Evolutionary conservation across 2,888 invertebrate species (phyloP).

Genomic region (Theristus sp.): DNA sequence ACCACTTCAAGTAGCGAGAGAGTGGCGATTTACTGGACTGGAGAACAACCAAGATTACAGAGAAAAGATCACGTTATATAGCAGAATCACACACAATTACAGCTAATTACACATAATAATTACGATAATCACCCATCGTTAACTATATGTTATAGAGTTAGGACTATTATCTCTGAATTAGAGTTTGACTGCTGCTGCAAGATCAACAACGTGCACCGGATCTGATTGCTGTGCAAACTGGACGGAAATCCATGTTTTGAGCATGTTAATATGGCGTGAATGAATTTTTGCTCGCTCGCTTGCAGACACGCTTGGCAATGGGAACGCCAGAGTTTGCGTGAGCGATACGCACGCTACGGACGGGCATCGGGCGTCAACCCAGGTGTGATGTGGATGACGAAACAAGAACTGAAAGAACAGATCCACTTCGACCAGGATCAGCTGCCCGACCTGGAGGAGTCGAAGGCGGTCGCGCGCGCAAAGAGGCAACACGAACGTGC

Average conservation of each 20-base stretch:
- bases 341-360: conserved; percentile 44
- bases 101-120: no score
- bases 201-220: no score
- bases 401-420: background rate
- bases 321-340: conserved; percentile 2
- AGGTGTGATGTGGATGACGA: conserved; percentile 27
- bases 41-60: no score
- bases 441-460: background rate
- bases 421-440: background rate
- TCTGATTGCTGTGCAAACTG: no score
- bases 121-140: no score
- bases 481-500: background rate
- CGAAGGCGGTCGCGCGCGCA: background rate
- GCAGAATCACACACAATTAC: no score
- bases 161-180: no score
- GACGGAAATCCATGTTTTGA: background rate
- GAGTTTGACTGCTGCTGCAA: no score
- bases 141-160: no score
- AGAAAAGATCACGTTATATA: no score
- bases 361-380: conserved; percentile 50
- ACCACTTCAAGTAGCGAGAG: no score
- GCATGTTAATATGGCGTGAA: background rate
- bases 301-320: conserved; percentile 7
- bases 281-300: conserved; percentile 4
- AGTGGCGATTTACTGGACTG: no score